phyloP scores from a whole-genome alignment of 1,140 invertebrate genomes.

The Drosophila subobscura region DNA sequence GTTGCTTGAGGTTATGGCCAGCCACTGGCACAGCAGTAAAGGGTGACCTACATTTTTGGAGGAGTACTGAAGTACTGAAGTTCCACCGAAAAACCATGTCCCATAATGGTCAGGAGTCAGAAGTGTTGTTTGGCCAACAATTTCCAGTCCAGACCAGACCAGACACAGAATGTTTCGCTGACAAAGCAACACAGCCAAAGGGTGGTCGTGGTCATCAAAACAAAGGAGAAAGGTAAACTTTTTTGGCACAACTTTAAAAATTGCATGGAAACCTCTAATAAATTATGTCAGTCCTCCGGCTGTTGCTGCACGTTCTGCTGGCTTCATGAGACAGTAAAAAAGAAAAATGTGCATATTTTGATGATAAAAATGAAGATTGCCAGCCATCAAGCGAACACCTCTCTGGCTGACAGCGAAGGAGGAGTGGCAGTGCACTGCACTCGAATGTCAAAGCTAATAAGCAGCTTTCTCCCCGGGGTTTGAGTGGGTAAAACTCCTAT shows the following conservation, averaged over 20 bases:
- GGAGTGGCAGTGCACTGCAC: constrained; percentile 24
- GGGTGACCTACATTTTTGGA: too few species aligned
- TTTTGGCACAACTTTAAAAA: constrained; percentile 28
- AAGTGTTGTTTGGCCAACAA: too few species aligned
- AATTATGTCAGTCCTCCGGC: constrained; percentile 37
- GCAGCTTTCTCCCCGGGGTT: constrained; percentile 30
- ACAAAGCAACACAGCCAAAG: too few species aligned
- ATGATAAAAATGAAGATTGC: constrained; percentile 48
- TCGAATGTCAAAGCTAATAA: constrained; percentile 69
- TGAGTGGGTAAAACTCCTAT: constrained; percentile 16
- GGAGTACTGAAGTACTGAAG: too few species aligned
- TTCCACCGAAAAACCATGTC: too few species aligned
- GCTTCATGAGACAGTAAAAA: constrained; percentile 41
- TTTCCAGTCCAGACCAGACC: too few species aligned
- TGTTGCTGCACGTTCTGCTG: constrained; percentile 1
- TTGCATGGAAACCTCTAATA: constrained; percentile 50
- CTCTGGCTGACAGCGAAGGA: constrained; percentile 4
- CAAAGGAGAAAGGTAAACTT: neutral
- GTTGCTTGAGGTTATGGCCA: constrained; percentile 28
- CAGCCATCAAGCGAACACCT: constrained; percentile 34
- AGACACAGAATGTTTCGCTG: too few species aligned
- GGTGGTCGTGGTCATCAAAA: too few species aligned
- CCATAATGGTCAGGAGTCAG: too few species aligned
- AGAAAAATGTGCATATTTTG: constrained; percentile 40
- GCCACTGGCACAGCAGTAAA: neutral